A percentile compares a stretch with the other conserved stretches of the same genome.
Evolutionary conservation across 2,797 vertebrate species (phyloP).

Genomic region (Okamejei kenojei): DNA sequence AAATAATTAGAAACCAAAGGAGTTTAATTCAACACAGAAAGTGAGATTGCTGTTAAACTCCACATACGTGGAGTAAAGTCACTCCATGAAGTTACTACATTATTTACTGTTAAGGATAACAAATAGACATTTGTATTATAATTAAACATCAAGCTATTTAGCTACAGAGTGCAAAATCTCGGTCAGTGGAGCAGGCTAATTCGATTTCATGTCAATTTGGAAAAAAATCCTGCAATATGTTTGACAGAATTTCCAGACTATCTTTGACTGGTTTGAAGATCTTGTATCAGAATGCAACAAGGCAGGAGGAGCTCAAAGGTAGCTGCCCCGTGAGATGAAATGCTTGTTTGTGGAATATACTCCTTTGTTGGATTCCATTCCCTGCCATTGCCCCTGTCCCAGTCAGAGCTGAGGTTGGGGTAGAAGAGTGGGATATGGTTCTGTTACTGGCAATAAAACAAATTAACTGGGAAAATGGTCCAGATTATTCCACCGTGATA

Average conservation of each 20-base stretch:
- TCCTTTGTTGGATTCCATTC: background rate
- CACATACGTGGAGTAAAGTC: conserved; percentile 57
- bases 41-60: conserved; percentile 45
- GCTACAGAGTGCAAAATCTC: conserved; percentile 60
- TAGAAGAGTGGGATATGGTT: background rate
- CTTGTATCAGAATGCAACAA: conserved; percentile 52
- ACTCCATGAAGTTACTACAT: conserved; percentile 51
- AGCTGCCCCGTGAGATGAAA: conserved; percentile 39
- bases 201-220: conserved; percentile 52
- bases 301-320: conserved; percentile 49
- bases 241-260: conserved; percentile 56
- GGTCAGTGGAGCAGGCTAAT: conserved; percentile 53
- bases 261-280: conserved; percentile 56
- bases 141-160: conserved; percentile 57
- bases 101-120: conserved; percentile 48
- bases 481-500: background rate
- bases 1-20: conserved; percentile 55
- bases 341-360: background rate
- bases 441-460: background rate
- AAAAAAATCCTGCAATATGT: conserved; percentile 54
- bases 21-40: conserved; percentile 63
- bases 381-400: background rate
- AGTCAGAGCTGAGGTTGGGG: background rate
- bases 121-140: conserved; percentile 49
- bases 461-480: background rate